These are phyloP conservation scores for Icerya purchasi DNA, from an alignment of 2,888 invertebrate species.

Conservation along the genomic window DNA sequence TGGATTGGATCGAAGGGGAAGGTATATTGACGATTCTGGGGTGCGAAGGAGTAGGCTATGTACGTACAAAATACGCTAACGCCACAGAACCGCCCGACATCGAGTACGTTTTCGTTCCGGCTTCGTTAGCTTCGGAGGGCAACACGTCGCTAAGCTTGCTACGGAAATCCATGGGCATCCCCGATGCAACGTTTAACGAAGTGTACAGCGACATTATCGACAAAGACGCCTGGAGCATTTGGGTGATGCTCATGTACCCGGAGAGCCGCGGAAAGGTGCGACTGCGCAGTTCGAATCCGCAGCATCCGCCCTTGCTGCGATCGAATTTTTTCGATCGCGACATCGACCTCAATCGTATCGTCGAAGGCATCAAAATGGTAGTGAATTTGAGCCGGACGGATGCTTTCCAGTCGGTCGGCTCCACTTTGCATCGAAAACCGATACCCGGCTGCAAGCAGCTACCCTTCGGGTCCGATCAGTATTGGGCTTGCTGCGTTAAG, in stretches of 20 bases:
- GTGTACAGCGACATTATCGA: constrained; percentile 27
- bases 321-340: constrained; percentile 51
- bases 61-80: constrained; percentile 25
- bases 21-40: constrained; percentile 26
- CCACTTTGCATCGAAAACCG: constrained; percentile 32
- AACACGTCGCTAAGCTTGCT: constrained; percentile 17
- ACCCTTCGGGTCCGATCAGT: constrained; percentile 38
- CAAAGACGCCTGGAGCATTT: constrained; percentile 41
- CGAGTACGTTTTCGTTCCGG: constrained; percentile 21
- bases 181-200: constrained; percentile 21
- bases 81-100: constrained; percentile 22
- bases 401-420: constrained; percentile 31
- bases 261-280: constrained; percentile 42
- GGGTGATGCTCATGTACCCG: constrained; percentile 50
- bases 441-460: constrained; percentile 45
- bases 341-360: constrained; percentile 43
- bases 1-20: constrained; percentile 14
- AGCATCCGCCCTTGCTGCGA: constrained; percentile 52
- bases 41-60: constrained; percentile 28
- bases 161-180: constrained; percentile 19
- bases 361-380: constrained; percentile 35
- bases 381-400: constrained; percentile 32
- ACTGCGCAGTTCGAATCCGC: constrained; percentile 46
- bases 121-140: constrained; percentile 18
- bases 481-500: constrained; percentile 52